Base-by-base conservation (phyloP, 2,113 vertebrate genomes). In the Triplophysa rosa region DNA sequence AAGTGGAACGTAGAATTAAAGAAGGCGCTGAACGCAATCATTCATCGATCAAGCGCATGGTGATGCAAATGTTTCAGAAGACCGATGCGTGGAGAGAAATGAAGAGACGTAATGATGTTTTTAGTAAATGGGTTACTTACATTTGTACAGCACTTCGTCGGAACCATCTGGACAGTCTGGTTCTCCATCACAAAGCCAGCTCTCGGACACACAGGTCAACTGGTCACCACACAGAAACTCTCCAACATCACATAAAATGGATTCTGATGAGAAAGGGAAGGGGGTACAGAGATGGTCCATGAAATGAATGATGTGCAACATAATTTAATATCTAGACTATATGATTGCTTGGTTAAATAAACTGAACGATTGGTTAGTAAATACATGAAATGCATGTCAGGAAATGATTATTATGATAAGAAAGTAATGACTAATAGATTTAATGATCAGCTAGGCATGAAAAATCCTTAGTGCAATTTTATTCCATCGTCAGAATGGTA, bases 131-230 rank as follows among this genome's bases (percentile, higher is more conserved):
- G 56, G 17, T 26, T 92, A 98, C 95, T 98, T 92, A 98, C 95
- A 96, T 29, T 86, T 89, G 61, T 90, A 90, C 89, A 92, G 88
- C n/a, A 90, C 89, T 84, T 98, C 96, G 52, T 98, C 97, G 0
- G 96, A 98, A 85, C 89, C 92, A 67, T 97, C 95, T 0, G 96
- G 96, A 84, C 96, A 99, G 83, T 98, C 95, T 0, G 95, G 92
- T 87, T 98, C 96, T 64, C 95, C 96, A n/a, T 98, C 96, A 84
- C 96, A 98, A 77, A 98, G 93, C 96, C 97, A 97, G 85, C 90
- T 93, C 84, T 94, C 93, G 40, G 95, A 95, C 76, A 98, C 83
- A 88, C 96, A 99, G 87, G 93, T 95, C 86, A 90, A 42, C 0
- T 81, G 62, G 88, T 97, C 93, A 49, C 80, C 92, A 91, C 96